These are phyloP conservation scores for Ophthalmolycus amberensis DNA, from an alignment of 2,113 vertebrate species.

Conservation along the genomic window DNA sequence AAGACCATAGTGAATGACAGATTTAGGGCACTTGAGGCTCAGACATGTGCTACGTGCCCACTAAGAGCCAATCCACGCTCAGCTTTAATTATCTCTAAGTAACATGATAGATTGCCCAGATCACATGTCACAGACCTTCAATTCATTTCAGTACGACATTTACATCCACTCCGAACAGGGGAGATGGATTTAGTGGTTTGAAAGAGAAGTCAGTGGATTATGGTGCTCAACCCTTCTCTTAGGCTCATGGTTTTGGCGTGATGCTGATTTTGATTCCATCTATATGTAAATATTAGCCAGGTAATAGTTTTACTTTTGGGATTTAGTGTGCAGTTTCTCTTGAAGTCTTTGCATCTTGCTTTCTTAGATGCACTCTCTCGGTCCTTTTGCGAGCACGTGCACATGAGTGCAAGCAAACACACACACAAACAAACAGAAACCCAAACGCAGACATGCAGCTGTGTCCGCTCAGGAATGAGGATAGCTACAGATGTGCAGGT, in stretches of 20 bases:
- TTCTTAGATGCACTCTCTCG: constrained; percentile 15
- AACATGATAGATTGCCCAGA: constrained; percentile 46
- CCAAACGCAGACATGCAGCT: constrained; percentile 32
- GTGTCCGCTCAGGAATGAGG: constrained; percentile 73
- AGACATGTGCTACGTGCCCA: constrained; percentile 21
- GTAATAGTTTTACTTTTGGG: constrained; percentile 11
- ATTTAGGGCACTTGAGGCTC: constrained; percentile 50
- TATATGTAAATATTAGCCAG: constrained; percentile 39
- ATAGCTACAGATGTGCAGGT: constrained; percentile 12
- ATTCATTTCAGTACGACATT: no score
- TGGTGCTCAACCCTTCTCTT: constrained; percentile 31
- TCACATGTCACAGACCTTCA: constrained; percentile 44
- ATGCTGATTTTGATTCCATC: constrained; percentile 31
- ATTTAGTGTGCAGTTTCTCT: background rate
- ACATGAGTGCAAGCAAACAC: background rate
- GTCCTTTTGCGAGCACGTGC: constrained; percentile 9
- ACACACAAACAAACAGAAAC: constrained; percentile 23
- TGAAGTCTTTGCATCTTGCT: background rate
- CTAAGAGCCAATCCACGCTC: constrained; percentile 40
- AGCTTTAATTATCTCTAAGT: constrained; percentile 63
- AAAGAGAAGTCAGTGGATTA: constrained; percentile 40
- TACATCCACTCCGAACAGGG: background rate
- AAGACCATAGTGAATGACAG: constrained; percentile 60
- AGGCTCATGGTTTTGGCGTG: constrained; percentile 1
- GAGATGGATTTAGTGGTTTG: constrained; percentile 39